Conservation (phyloP, 2,113 vertebrate species). For the Eubucco bourcierii region DNA sequence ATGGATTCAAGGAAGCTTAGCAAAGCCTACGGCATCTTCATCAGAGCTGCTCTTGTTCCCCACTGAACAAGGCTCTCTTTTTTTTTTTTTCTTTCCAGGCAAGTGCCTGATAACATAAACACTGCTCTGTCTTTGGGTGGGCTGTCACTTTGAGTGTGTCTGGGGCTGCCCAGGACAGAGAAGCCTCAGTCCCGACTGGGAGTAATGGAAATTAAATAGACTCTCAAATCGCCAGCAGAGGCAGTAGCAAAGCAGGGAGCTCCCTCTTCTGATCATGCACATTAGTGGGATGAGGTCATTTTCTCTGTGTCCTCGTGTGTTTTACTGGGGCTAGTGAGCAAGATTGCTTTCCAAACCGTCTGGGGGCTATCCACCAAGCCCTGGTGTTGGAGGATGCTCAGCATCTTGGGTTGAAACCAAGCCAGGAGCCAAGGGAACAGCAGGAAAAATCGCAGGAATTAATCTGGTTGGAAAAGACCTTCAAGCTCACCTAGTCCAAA, state of each 20-base stretch:
- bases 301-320: fast-evolving
- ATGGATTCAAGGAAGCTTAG: background rate
- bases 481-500: too few species aligned
- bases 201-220: background rate
- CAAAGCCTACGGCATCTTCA: background rate
- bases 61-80: background rate
- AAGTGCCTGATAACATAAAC: background rate
- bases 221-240: background rate
- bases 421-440: background rate
- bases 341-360: background rate
- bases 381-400: background rate
- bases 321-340: background rate
- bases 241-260: fast-evolving
- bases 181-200: background rate
- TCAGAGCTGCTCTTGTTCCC: background rate
- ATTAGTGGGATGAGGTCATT: background rate
- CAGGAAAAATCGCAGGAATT: background rate
- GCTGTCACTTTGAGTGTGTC: background rate
- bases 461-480: too few species aligned
- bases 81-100: background rate
- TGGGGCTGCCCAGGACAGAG: background rate
- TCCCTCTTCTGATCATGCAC: background rate
- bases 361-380: background rate
- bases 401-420: fast-evolving
- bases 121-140: background rate